Evolutionary conservation across 64 coral and sea anemone genomes (phyloP), one percentile per base, ranked within the genome.

Genomic region (Montipora efflorescens): DNA sequence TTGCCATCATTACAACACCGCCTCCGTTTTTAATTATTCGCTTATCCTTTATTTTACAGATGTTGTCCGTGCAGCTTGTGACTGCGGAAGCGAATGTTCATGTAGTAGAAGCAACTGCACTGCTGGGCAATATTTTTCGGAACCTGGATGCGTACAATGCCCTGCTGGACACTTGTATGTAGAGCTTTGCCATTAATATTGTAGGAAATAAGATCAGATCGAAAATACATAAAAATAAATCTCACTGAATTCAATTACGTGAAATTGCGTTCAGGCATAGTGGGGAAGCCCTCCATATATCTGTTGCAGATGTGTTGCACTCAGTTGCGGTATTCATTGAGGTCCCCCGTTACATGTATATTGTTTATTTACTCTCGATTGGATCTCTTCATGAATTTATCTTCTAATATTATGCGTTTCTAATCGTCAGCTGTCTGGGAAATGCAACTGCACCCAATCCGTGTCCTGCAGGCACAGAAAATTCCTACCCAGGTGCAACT

Each of bases 121-220:
- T 16, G 92, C 89, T 0, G 98, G 98, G 1, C 71, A 66, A 76
- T 96, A 96, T 79, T 99, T 92, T 75, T 94, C 83, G 21, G 80
- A 51, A 19, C 83, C 76, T 3, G 47, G 50, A 10, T 99, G 98
- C 53, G 92, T 96, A 44, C 78, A 96, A 21, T 99, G 98, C 85
- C 98, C 98, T 12, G 89, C 89, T 49, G 98, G 98, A 48, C 87
- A 94, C 68, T 99, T 76, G 98, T 99, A 81, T 94, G 98, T 99
- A 92, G 23, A 15, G 36, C 47, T 55, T 85, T 58, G 10, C 12
- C 20, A 22, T 47, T 3, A 49, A 79, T 44, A 86, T 8, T 57
- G 0, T 57, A 6, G 11, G 53, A 57, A 11, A 57, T 57, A 57
- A 8, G 1, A 11, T 11, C 5, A 57, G 53, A 11, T 57, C 53